Evolutionary conservation across 2,888 invertebrate species (phyloP), one percentile per base, ranked within the genome.

Genomic region (Acanthococcus lagerstroemiae): DNA sequence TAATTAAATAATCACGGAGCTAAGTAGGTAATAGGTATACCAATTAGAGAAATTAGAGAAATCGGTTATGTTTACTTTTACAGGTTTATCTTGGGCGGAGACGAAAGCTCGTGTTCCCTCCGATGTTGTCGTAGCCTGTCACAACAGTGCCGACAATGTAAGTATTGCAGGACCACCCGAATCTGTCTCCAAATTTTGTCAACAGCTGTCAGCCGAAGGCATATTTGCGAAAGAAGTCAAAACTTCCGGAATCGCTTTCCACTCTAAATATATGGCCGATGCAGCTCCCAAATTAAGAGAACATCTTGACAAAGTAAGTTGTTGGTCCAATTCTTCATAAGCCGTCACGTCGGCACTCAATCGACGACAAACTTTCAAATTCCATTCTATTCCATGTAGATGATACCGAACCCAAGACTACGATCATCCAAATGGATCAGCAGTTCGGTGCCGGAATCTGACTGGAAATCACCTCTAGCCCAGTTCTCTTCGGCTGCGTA

Each of bases 131-230:
- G 87, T 92, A 12, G 95, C 95, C 56, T 99, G 97, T 76, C 95
- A 97, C 80, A 99, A 99, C 78, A 86, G 94, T 67, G 82, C 80
- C 69, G 95, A 97, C 76, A 94, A 90, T 72, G 95, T 96, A 7
- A 95, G 96, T 15, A 80, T 97, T 69, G 96, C 96, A 3, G 97
- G 96, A 0, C 90, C 92, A 0, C 82, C 83, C 45, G 82, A 79
- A 1, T 81, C 84, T 1, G 80, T 93, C 7, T 78, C 81, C 45
- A 80, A 81, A 71, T 84, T 92, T 74, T 84, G 90, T 9, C 82
- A 80, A n/a, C 74, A 83, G 72, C 78, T 94, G 50, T 80, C 84
- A 70, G 81, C 82, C 0, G 86, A 91, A 74, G 86, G 85, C 37
- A 81, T 90, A 69, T 94, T 94, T 75, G 92, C 89, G 17, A 89